Base-by-base conservation (phyloP, 2,888 invertebrate genomes). In the Teinopalpus imperialis region DNA sequence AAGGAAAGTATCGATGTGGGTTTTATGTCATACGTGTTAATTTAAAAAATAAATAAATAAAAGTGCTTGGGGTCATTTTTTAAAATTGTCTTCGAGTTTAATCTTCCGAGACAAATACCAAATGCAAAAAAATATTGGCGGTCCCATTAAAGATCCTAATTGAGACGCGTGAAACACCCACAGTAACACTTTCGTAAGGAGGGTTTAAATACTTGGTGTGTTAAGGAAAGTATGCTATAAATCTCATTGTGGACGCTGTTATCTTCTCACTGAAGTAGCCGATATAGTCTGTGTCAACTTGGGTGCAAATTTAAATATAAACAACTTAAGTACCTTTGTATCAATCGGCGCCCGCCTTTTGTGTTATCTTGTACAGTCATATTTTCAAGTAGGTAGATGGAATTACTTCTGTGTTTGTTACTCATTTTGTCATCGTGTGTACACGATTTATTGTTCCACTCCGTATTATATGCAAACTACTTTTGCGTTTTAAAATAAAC, bases 251-350 rank as follows among this genome's bases (percentile, higher is more conserved):
- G 75, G 71, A 65, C 70, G 64, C 56, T 63, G 68, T 86, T 85
- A 86, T 86, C 86, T 81, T 47, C 56, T 59, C 53, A 63, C 66
- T 69, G 75, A 74, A 74, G 86, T 77, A 81, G 81, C 79, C 67
- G 81, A 82, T 81, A 81, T 73, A 71, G 62, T 66, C 59, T 61
- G 66, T 74, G 78, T 74, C 79, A 75, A 66, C 66, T 66, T 63
- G 66, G 54, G 69, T 73, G 72, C 71, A 69, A 74, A 74, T 81
- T 81, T 77, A 75, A 81, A 76, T 80, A 79, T 77, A 81, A 81
- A 81, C 70, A 69, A 64, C 69, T 74, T 71, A 69, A 72, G 68
- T 62, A 67, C 63, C 59, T 49, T 56, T 55, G 54, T 68, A 61
- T 61, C 58, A 56, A 60, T 57, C 57, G 54, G 52, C 55, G 49